A percentile compares a stretch with the other conserved stretches of the same genome.
phyloP scores from a whole-genome alignment of 2,797 vertebrate genomes.

The Muscicapa striata region DNA sequence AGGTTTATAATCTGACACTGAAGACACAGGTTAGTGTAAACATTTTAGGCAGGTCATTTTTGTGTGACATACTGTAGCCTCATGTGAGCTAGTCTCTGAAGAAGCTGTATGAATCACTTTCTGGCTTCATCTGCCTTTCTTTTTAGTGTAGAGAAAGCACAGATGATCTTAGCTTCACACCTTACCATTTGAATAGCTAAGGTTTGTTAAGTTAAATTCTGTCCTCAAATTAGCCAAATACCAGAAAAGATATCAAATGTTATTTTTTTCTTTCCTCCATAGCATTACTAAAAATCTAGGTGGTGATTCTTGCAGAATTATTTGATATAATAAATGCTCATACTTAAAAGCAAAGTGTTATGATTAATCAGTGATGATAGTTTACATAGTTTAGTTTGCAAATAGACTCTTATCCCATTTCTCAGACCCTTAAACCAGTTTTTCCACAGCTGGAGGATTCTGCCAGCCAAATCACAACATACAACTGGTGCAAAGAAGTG shows the following conservation, averaged over 20 bases:
- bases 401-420: conserved; percentile 13
- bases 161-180: neutral
- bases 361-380: neutral
- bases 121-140: neutral
- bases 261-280: neutral
- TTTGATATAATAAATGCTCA: neutral
- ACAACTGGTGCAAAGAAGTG: neutral
- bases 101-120: neutral
- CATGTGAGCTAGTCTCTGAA: neutral
- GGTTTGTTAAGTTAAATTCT: neutral
- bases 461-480: neutral
- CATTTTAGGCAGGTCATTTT: neutral
- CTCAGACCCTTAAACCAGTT: neutral
- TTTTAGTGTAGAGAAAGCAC: neutral
- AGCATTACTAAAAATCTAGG: neutral
- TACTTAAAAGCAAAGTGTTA: neutral
- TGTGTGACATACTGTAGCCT: neutral
- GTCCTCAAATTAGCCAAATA: neutral
- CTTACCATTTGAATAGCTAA: neutral
- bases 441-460: neutral
- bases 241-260: neutral
- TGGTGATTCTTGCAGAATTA: neutral
- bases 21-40: neutral
- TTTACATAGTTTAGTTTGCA: conserved; percentile 7
- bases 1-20: neutral